Base-by-base conservation (phyloP, 2,797 vertebrate genomes). In the Pygocentrus nattereri region DNA sequence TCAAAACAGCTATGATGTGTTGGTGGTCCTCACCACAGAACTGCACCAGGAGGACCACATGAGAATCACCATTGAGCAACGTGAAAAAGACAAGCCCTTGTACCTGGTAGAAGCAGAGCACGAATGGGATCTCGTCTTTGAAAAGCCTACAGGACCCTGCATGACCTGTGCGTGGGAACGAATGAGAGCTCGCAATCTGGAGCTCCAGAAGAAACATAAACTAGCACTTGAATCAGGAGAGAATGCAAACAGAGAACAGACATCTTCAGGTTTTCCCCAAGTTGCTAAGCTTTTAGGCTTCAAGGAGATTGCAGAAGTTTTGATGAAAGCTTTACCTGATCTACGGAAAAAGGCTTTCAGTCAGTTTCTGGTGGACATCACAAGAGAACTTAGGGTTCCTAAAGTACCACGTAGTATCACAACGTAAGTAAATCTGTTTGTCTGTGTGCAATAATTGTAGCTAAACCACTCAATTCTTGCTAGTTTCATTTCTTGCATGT, bases 151-250 rank as follows among this genome's bases (percentile, higher is more conserved):
- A 19, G 86, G 87, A 61, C 85, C 87, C 0, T 89, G 88, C 54
- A 85, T 83, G 82, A 89, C 88, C 73, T 89, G 88, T 15, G 88
- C 86, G 15, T 89, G 87, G 88, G 88, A 89, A 68, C 64, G 87
- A 58, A 89, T 85, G 87, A 80, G 59, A 52, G 80, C 62, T 31
- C 86, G 85, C 13, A 80, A 72, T 10, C 59, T 86, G 65, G 87
- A 88, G 76, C 18, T 87, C 31, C 85, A 86, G 70, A 85, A 59
- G 70, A 85, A 83, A 68, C 74, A 73, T 23, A 82, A 80, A 61
- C 61, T 19, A 38, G 69, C 56, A 27, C 54, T 78, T 25, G 71
- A 76, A 72, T 74, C 64, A 27, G 49, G 2, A 19, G 54, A 31
- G n/a, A 56, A 78, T 64, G n/a, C n/a, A 41, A 11, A 65, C 5